Evolutionary conservation across 2,888 invertebrate species (phyloP).

Genomic region (Tachystola acroxantha): DNA sequence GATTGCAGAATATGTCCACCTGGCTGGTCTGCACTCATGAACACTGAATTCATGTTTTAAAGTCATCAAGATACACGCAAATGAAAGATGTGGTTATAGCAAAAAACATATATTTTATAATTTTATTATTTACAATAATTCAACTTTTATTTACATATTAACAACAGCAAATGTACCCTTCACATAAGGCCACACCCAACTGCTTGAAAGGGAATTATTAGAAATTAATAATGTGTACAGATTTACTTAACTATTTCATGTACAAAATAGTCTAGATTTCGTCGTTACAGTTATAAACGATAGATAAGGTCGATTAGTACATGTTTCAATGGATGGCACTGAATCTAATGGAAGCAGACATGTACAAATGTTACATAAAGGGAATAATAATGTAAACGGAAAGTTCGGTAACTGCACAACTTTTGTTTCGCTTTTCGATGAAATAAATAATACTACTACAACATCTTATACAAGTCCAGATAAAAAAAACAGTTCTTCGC

Average conservation of each 20-base stretch:
- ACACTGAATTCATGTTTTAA: too few species aligned
- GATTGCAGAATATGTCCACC: too few species aligned
- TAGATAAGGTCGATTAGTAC: constrained; percentile 4
- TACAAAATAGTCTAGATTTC: constrained; percentile 12
- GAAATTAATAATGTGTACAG: constrained; percentile 26
- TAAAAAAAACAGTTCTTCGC: too few species aligned
- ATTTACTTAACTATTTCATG: constrained; percentile 20
- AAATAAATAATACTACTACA: too few species aligned
- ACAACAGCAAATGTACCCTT: constrained; percentile 68
- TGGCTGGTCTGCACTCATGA: too few species aligned
- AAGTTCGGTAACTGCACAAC: too few species aligned
- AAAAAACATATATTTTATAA: constrained; percentile 76
- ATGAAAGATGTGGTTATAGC: constrained; percentile 47
- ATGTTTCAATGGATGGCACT: constrained; percentile 31
- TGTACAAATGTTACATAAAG: too few species aligned
- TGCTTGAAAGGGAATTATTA: constrained; percentile 55
- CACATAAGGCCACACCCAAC: constrained; percentile 61
- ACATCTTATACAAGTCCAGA: too few species aligned
- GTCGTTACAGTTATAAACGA: background rate
- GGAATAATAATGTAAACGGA: too few species aligned
- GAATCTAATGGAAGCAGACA: constrained; percentile 25
- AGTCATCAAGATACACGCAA: too few species aligned
- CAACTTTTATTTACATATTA: constrained; percentile 78
- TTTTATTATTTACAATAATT: constrained; percentile 76
- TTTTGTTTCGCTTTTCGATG: too few species aligned